Conservation (phyloP, 2,888 invertebrate species). For the Thereva nobilitata region DNA sequence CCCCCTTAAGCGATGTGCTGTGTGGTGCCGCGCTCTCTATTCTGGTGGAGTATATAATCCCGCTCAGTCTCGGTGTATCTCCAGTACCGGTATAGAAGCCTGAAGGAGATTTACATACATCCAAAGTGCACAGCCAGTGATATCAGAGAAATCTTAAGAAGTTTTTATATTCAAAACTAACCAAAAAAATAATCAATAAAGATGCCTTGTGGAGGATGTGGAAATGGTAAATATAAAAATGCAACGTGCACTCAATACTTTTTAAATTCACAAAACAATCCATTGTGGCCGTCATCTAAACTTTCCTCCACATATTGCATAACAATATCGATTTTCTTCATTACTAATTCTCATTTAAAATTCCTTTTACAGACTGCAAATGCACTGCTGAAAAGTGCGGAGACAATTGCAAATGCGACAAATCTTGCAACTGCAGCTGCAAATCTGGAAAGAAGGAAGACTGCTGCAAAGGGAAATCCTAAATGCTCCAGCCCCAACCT, state of each 20-base stretch:
- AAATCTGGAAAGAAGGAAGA: conserved; percentile 13
- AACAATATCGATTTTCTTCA: conserved; percentile 23
- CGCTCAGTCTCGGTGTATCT: no score
- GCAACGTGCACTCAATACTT: background rate
- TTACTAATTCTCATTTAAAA: background rate
- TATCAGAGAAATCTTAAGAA: no score
- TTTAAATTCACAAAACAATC: background rate
- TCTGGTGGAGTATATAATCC: no score
- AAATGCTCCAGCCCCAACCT: background rate
- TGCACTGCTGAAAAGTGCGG: conserved; percentile 44
- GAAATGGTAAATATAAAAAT: conserved; percentile 31
- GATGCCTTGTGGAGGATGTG: conserved; percentile 39
- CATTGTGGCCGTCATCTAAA: background rate
- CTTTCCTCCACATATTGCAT: conserved; percentile 6
- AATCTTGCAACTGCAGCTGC: conserved; percentile 35
- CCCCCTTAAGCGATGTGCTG: no score
- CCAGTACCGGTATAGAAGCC: no score
- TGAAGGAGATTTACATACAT: no score
- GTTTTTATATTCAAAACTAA: no score
- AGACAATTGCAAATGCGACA: conserved; percentile 42
- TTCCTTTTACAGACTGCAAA: conserved; percentile 42
- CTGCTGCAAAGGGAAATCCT: conserved; percentile 19
- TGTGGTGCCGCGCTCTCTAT: no score
- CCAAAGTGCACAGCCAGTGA: no score
- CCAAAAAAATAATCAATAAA: background rate